Base-by-base conservation (phyloP, 2,888 invertebrate species). In the Caenorhabditis sp. region DNA sequence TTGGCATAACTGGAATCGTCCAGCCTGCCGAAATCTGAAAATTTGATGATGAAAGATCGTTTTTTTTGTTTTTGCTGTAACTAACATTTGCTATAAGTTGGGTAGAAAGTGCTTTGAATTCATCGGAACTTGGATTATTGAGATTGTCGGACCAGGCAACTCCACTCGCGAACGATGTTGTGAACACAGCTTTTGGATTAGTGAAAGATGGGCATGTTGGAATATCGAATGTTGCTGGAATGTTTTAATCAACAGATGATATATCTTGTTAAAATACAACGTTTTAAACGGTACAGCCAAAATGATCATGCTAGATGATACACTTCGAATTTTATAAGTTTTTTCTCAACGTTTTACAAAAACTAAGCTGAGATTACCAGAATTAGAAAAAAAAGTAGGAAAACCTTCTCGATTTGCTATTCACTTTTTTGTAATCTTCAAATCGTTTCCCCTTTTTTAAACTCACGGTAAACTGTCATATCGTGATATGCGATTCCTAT, bases 201-300 rank as follows among this genome's bases (percentile, higher is more conserved):
- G 61, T 8, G 10, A 50, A 49, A 12, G 63, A 2, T 7, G 72
- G 52, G 17, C 63, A 64, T n/a, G 72, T 72, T 36, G 72, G 72
- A 12, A 59, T 38, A 36, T 67, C 50, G n/a, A 53, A 63, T 10
- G 72, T 60, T n/a, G 72, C 72, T 72, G 43, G 23, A 70, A 67
- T 21, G 27, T 1, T 10, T 21, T 26, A 49, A 26, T 21, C 43
- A 23, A 53, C 4, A 53, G 23, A 8, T 21, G 8, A 20, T n/a
- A n/a, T n/a, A n/a, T n/a, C n/a, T n/a, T n/a, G n/a, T n/a, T n/a
- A n/a, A n/a, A n/a, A n/a, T n/a, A n/a, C n/a, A n/a, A n/a, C n/a
- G n/a, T n/a, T n/a, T n/a, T n/a, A n/a, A n/a, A n/a, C n/a, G n/a
- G n/a, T n/a, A n/a, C n/a, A n/a, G n/a, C n/a, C n/a, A n/a, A n/a